Conservation (phyloP, 2,888 invertebrate species). For the Cataglyphis livida region DNA sequence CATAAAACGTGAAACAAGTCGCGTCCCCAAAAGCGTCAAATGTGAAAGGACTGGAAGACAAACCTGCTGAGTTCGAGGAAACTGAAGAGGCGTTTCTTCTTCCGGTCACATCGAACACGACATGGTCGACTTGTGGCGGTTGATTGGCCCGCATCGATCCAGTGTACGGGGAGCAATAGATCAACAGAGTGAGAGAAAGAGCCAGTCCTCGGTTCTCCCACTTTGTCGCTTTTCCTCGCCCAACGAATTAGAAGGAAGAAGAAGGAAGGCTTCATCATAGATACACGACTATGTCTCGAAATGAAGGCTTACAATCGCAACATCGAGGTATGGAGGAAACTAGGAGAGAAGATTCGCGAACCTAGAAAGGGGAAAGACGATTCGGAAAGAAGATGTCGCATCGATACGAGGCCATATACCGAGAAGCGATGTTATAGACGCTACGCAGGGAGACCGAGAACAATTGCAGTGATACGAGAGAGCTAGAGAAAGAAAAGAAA, state of each 20-base stretch:
- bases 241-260: conserved; percentile 26
- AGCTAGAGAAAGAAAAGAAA: conserved; percentile 21
- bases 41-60: conserved; percentile 45
- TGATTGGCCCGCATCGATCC: conserved; percentile 79
- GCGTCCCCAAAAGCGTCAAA: conserved; percentile 24
- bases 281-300: conserved; percentile 25
- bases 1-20: conserved; percentile 41
- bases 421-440: conserved; percentile 42
- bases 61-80: conserved; percentile 53
- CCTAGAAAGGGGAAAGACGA: conserved; percentile 18
- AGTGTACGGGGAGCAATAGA: conserved; percentile 75
- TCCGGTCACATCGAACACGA: conserved; percentile 67
- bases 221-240: conserved; percentile 10
- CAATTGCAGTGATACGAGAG: conserved; percentile 49
- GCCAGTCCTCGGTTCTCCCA: conserved; percentile 39
- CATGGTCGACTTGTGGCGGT: conserved; percentile 66
- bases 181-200: conserved; percentile 70
- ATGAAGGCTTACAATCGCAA: conserved; percentile 12
- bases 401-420: conserved; percentile 43
- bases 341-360: conserved; percentile 17
- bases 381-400: conserved; percentile 45
- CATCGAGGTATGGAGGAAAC: neutral
- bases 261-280: conserved; percentile 12
- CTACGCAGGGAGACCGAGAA: conserved; percentile 40
- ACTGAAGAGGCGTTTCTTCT: conserved; percentile 59